Conservation (phyloP, 2,888 invertebrate species). For the Yponomeuta cagnagella region DNA sequence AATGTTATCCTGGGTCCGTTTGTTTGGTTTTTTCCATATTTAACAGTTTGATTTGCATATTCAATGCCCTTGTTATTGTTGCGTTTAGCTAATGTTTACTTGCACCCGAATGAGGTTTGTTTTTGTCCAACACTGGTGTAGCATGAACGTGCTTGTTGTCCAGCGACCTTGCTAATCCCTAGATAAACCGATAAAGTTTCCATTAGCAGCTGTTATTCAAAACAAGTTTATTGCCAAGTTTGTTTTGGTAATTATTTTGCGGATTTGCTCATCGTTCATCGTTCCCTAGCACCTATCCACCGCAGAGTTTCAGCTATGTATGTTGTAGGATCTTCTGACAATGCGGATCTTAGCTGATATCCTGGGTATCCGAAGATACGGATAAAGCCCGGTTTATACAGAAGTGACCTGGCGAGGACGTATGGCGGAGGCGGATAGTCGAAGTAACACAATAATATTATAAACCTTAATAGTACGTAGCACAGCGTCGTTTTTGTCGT, state of each 20-base stretch:
- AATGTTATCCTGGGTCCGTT: background rate
- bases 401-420: too few species aligned
- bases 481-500: too few species aligned
- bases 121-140: background rate
- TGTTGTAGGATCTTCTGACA: too few species aligned
- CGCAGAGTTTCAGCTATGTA: too few species aligned
- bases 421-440: too few species aligned
- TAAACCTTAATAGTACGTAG: too few species aligned
- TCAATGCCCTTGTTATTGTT: background rate
- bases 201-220: conserved; percentile 4
- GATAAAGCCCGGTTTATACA: too few species aligned
- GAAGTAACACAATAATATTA: too few species aligned
- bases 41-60: background rate
- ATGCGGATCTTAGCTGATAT: too few species aligned
- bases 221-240: background rate
- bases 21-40: background rate
- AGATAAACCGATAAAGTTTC: conserved; percentile 9
- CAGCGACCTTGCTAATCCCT: background rate
- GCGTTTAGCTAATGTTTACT: background rate
- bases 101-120: background rate
- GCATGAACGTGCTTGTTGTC: background rate
- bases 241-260: background rate
- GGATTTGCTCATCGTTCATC: too few species aligned
- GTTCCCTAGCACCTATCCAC: too few species aligned
- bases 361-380: too few species aligned